phyloP scores from a whole-genome alignment of 2,888 invertebrate genomes.

The Melolontha melolontha region DNA sequence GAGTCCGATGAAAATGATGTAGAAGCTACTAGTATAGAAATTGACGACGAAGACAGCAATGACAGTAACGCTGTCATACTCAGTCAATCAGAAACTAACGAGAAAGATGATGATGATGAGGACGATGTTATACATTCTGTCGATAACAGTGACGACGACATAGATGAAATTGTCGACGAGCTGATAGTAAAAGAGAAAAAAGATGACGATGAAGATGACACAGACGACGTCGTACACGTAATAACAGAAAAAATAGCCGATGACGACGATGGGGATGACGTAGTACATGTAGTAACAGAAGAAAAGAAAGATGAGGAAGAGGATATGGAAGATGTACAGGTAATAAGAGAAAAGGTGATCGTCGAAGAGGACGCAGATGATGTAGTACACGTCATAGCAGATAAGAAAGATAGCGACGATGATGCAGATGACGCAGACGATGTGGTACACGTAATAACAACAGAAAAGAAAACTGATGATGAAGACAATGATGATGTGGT shows the following conservation, averaged over 20 bases:
- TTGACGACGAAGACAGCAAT: slow-evolving; percentile 49
- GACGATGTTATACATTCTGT: slow-evolving; percentile 43
- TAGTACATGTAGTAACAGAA: slow-evolving; percentile 50
- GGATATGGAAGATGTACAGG: slow-evolving; percentile 43
- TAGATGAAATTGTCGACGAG: slow-evolving; percentile 45
- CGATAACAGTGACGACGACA: slow-evolving; percentile 48
- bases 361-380: too few relatives aligned
- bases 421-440: slow-evolving; percentile 42
- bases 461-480: slow-evolving; percentile 30
- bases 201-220: slow-evolving; percentile 47
- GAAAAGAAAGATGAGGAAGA: slow-evolving; percentile 54
- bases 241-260: slow-evolving; percentile 39
- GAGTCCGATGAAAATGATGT: slow-evolving; percentile 38
- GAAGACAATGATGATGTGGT: slow-evolving; percentile 49
- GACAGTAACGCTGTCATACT: slow-evolving; percentile 46
- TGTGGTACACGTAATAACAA: slow-evolving; percentile 40
- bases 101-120: slow-evolving; percentile 48
- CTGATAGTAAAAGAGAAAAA: slow-evolving; percentile 41
- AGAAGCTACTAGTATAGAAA: slow-evolving; percentile 39
- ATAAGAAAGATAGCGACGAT: slow-evolving; percentile 48
- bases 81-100: slow-evolving; percentile 52
- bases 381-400: too few relatives aligned
- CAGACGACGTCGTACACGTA: slow-evolving; percentile 45
- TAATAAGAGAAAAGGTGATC: neutral
- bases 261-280: slow-evolving; percentile 45